Conservation (phyloP, 2,113 vertebrate genomes). For the Pseudonaja textilis region DNA sequence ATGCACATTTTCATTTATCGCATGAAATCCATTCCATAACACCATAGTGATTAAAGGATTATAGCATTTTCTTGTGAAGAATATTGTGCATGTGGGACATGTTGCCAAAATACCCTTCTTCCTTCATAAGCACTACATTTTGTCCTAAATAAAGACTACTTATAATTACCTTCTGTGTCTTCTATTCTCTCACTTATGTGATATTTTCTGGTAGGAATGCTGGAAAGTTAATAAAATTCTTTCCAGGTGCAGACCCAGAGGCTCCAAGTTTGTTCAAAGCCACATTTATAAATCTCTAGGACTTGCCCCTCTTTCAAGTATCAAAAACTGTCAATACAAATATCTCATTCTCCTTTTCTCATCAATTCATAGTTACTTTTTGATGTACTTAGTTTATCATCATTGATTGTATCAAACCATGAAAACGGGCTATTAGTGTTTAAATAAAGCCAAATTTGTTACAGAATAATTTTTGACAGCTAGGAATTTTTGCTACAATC, state of each 20-base stretch:
- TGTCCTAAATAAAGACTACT: not conserved
- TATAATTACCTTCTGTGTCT: not conserved
- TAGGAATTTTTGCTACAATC: not conserved
- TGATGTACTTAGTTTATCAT: not conserved
- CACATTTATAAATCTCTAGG: constrained; percentile 1
- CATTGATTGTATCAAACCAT: not conserved
- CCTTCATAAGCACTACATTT: not conserved
- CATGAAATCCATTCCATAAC: constrained; percentile 16
- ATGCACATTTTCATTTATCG: not conserved
- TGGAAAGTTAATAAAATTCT: constrained; percentile 28
- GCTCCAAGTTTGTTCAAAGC: constrained; percentile 6
- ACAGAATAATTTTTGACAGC: not conserved
- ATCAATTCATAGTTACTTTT: not conserved
- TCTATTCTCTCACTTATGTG: not conserved
- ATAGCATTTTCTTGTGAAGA: constrained; percentile 33
- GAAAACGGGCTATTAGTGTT: not conserved
- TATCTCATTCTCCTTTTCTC: not conserved
- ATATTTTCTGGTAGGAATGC: not conserved
- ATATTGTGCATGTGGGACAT: constrained; percentile 13
- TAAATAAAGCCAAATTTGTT: not conserved
- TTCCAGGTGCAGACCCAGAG: not conserved
- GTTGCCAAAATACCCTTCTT: not conserved
- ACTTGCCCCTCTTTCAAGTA: not conserved
- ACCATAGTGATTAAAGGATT: constrained; percentile 1
- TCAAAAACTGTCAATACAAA: not conserved